phyloP scores from a whole-genome alignment of 2,113 vertebrate species.

The Heptranchias perlo region DNA sequence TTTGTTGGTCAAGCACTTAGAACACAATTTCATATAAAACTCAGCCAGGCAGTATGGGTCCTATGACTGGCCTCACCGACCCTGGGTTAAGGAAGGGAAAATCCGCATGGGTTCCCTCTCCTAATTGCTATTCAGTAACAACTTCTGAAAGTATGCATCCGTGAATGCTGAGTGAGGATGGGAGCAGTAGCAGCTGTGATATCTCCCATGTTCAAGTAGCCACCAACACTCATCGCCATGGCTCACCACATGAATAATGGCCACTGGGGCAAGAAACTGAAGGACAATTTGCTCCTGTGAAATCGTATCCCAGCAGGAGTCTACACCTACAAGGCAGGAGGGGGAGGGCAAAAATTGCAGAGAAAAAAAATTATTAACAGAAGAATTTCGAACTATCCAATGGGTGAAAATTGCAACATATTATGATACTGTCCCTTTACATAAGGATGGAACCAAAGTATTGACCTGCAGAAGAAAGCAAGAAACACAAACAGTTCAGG shows the following conservation, averaged over 20 bases:
- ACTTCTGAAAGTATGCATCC: not conserved
- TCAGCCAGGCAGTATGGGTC: not conserved
- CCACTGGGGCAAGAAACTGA: not conserved
- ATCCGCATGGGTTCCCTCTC: not conserved
- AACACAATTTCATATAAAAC: not conserved
- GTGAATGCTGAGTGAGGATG: not conserved
- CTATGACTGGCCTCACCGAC: not conserved
- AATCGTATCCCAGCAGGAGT: not conserved
- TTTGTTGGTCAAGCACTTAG: constrained; percentile 1
- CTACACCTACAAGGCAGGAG: not conserved
- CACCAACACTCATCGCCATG: not conserved
- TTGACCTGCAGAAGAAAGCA: not conserved
- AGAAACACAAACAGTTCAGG: not conserved
- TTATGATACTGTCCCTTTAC: too few species aligned
- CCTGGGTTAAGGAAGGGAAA: not conserved
- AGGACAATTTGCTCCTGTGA: not conserved
- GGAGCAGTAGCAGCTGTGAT: not conserved
- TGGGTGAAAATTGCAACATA: not conserved
- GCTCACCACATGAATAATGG: not conserved
- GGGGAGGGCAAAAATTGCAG: not conserved
- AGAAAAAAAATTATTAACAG: not conserved
- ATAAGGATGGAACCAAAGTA: too few species aligned
- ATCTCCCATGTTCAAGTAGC: not conserved
- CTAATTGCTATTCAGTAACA: not conserved
- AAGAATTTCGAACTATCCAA: not conserved